Conservation (phyloP, 2,888 invertebrate genomes). For the Drosophila macrospina region DNA sequence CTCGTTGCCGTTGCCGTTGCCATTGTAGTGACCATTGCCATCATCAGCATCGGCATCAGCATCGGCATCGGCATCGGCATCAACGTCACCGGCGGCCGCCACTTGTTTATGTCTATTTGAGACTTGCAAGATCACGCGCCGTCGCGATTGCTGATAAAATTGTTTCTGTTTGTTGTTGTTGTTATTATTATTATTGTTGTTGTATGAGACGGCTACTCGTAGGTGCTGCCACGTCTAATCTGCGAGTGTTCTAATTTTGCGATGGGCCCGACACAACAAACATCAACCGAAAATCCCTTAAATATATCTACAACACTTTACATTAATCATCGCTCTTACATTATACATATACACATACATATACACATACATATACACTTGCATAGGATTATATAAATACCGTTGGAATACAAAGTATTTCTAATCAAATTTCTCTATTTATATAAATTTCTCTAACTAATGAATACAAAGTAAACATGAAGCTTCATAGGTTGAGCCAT, state of each 20-base stretch:
- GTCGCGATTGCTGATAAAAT: conserved; percentile 72
- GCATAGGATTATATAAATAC: too few species aligned
- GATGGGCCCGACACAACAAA: conserved; percentile 26
- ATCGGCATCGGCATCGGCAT: conserved; percentile 35
- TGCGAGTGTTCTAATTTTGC: conserved; percentile 47
- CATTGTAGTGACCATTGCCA: conserved; percentile 14
- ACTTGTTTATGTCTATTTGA: conserved; percentile 65
- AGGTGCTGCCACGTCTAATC: conserved; percentile 40
- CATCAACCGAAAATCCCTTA: conserved; percentile 1
- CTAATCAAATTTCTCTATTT: too few species aligned
- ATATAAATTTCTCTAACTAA: too few species aligned
- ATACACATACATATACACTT: too few species aligned
- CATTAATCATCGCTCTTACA: conserved; percentile 7
- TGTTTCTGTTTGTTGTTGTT: conserved; percentile 13
- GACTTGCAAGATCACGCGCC: conserved; percentile 74
- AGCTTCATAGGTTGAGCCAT: too few species aligned
- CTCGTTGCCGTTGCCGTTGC: conserved; percentile 50
- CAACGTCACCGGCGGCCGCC: conserved; percentile 69
- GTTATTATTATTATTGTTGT: neutral
- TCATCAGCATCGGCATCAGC: conserved; percentile 16
- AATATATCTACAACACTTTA: conserved; percentile 1
- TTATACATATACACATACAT: too few species aligned
- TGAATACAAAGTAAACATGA: too few species aligned
- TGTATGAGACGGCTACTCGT: conserved; percentile 7
- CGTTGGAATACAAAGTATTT: too few species aligned